phyloP scores from a whole-genome alignment of 30 jellyfish, hydroid and myxozoan genomes.

The Aurelia aurita region DNA sequence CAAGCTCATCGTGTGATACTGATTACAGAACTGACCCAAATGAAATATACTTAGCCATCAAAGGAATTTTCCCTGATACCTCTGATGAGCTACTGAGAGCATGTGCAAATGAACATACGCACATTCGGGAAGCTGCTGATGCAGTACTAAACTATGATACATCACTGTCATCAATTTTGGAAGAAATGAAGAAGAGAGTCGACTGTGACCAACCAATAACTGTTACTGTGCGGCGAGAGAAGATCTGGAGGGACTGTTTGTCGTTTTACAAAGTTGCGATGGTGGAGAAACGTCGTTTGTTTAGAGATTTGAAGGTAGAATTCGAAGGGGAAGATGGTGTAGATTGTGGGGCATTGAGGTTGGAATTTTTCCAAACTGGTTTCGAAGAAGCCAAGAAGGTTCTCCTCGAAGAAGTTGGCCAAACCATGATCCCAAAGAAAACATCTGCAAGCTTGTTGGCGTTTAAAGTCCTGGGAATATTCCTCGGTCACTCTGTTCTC shows the following conservation, averaged over 20 bases:
- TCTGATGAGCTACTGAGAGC: slow-evolving; percentile 9
- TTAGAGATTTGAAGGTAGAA: slow-evolving; percentile 11
- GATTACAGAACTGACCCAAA: background rate
- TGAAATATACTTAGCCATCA: slow-evolving; percentile 1
- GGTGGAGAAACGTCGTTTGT: slow-evolving; percentile 14
- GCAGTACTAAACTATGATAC: background rate
- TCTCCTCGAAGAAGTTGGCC: slow-evolving; percentile 9
- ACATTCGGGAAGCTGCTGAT: background rate
- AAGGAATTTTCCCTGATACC: background rate
- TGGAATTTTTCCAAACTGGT: slow-evolving; percentile 8
- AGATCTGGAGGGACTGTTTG: slow-evolving; percentile 19
- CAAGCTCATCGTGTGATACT: background rate
- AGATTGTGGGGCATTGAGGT: slow-evolving; percentile 14
- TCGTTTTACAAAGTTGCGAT: slow-evolving; percentile 6
- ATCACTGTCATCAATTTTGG: background rate
- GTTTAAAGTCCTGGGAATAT: slow-evolving; percentile 10
- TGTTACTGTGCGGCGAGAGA: background rate
- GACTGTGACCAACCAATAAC: background rate
- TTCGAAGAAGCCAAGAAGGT: background rate
- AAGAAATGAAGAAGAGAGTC: slow-evolving; percentile 1
- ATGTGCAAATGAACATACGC: background rate
- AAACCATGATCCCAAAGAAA: slow-evolving; percentile 17
- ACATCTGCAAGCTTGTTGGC: slow-evolving; percentile 18
- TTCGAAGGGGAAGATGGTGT: slow-evolving; percentile 30
- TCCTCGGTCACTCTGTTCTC: slow-evolving; percentile 4